phyloP scores from a whole-genome alignment of 2,797 vertebrate genomes.

The Rhinogobio ventralis region DNA sequence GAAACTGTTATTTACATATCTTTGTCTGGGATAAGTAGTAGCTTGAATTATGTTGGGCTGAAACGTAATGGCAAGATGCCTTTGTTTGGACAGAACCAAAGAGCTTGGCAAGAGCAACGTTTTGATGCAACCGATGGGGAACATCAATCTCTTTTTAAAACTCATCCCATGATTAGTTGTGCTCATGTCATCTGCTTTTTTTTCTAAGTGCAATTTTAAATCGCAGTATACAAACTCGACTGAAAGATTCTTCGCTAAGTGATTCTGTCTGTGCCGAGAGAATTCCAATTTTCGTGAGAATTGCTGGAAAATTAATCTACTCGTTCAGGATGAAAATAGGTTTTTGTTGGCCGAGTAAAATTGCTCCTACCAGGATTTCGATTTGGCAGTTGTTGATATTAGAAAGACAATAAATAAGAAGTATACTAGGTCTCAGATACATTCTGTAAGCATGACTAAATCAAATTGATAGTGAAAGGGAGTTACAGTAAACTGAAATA shows the following conservation, averaged over 20 bases:
- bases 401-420: not conserved
- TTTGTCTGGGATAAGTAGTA: not conserved
- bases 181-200: not conserved
- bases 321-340: not conserved
- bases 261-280: not conserved
- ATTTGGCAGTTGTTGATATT: not conserved
- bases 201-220: not conserved
- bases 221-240: not conserved
- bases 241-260: not conserved
- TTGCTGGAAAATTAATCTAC: slow-evolving; percentile 1
- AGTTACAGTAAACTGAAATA: not conserved
- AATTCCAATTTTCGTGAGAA: not conserved
- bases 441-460: not conserved
- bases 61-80: slow-evolving; percentile 28
- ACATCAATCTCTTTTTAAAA: slow-evolving; percentile 24
- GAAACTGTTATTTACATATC: not conserved
- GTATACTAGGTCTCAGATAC: not conserved
- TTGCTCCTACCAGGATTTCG: not conserved
- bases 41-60: slow-evolving; percentile 24
- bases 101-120: slow-evolving; percentile 4
- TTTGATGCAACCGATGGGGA: slow-evolving; percentile 5
- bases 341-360: slow-evolving; percentile 10
- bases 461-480: not conserved
- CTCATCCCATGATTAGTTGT: not conserved
- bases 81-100: slow-evolving; percentile 44